Base-by-base conservation (phyloP, 2,888 invertebrate species). In the Trichogramma dendrolimi region DNA sequence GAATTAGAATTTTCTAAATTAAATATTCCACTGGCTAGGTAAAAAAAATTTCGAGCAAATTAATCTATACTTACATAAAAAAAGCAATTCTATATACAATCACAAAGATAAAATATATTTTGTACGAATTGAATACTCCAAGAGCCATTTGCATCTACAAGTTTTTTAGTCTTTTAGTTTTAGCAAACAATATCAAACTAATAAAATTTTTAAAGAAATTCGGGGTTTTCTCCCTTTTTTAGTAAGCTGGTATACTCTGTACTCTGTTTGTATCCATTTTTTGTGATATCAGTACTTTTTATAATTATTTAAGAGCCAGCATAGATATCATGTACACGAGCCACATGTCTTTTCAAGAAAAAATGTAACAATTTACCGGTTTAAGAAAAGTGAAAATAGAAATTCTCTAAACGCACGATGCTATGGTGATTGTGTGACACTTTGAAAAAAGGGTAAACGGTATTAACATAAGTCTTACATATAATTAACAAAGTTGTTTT, bases 231-330 rank as follows among this genome's bases (percentile, higher is more conserved):
- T 48, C 55, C 44, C 47, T 38, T 39, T 49, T 64, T 57, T 53
- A 60, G 2, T 27, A 50, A 60, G 56, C 56, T 59, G 70, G 75
- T 72, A 74, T 74, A 71, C 72, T 75, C 74, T 75, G 70, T 70
- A 67, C 73, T 63, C 75, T 77, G 76, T 73, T 75, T 72, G 72
- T 71, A 71, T 73, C 50, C 48, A 68, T 73, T 72, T 75, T 77
- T 76, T 76, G 77, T 77, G 77, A 77, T 77, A 77, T 76, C 76
- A 74, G 71, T 77, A 73, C 74, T 75, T 77, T 73, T 76, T 70
- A 64, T 75, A 73, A 72, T 72, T 73, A 73, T 72, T 72, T 75
- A 73, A 71, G 71, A 67, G 72, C 71, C 72, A 70, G 67, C 27
- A 27, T 61, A 60, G 56, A 61, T 59, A 58, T 61, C 58, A 27